phyloP scores from a whole-genome alignment of 2,888 invertebrate genomes.

The Philopedon plagiatum region DNA sequence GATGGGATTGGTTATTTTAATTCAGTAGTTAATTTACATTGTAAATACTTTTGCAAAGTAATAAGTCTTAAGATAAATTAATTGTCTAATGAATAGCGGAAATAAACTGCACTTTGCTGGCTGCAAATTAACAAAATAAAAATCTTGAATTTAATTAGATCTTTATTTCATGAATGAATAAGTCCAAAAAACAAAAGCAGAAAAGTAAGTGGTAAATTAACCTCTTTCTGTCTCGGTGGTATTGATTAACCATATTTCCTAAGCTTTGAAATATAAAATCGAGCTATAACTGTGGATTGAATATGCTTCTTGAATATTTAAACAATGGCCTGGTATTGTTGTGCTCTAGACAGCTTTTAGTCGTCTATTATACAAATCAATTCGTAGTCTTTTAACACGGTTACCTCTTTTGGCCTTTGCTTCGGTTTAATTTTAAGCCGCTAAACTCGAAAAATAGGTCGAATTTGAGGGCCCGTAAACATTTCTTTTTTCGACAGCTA shows the following conservation, averaged over 20 bases:
- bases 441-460: too few species aligned
- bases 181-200: slow-evolving; percentile 33
- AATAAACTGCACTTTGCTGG: slow-evolving; percentile 15
- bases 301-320: slow-evolving; percentile 9
- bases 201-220: not conserved
- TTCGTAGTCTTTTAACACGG: not conserved
- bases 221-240: slow-evolving; percentile 12
- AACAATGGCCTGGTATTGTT: not conserved
- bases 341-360: not conserved
- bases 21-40: slow-evolving; percentile 9
- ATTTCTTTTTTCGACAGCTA: too few species aligned
- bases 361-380: not conserved
- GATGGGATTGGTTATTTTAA: not conserved
- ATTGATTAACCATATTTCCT: slow-evolving; percentile 19
- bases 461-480: too few species aligned
- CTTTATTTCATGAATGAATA: slow-evolving; percentile 20
- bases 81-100: slow-evolving; percentile 10
- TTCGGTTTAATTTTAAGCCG: not conserved
- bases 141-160: slow-evolving; percentile 22
- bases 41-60: not conserved
- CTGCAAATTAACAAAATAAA: slow-evolving; percentile 11
- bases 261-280: slow-evolving; percentile 23
- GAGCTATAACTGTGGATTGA: slow-evolving; percentile 14
- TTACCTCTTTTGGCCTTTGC: not conserved
- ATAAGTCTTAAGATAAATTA: slow-evolving; percentile 12